phyloP scores from a whole-genome alignment of 1,140 invertebrate species.

The Aphelenchoides besseyi region DNA sequence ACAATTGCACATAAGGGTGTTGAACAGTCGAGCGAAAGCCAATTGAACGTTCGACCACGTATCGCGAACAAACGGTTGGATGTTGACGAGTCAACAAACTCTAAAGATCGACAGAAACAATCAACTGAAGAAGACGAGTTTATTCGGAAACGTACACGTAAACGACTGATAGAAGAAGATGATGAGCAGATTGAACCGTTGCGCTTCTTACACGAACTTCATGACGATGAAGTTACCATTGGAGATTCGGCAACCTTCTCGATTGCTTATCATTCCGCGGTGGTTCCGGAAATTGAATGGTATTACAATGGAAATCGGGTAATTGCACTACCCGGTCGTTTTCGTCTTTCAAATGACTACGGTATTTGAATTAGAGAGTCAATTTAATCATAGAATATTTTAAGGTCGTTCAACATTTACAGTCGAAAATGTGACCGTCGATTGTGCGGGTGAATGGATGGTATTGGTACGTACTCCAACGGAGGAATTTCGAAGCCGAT shows the following conservation, averaged over 20 bases:
- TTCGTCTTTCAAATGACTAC: neutral
- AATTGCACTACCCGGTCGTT: neutral
- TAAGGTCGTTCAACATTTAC: neutral
- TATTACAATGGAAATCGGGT: slow-evolving; percentile 7
- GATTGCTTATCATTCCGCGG: neutral
- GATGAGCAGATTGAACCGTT: slow-evolving; percentile 13
- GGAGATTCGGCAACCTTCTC: slow-evolving; percentile 14
- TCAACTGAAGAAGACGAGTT: slow-evolving; percentile 11
- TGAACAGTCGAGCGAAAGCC: neutral
- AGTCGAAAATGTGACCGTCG: neutral
- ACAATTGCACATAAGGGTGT: neutral
- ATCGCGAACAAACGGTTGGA: neutral
- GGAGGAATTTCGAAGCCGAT: neutral
- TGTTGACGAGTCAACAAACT: neutral
- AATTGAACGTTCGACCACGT: slow-evolving; percentile 9
- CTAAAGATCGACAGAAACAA: slow-evolving; percentile 17
- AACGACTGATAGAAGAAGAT: neutral
- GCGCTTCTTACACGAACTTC: slow-evolving; percentile 16
- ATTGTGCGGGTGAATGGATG: slow-evolving; percentile 3
- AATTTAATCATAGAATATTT: neutral
- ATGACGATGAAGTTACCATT: slow-evolving; percentile 1
- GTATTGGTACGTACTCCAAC: neutral
- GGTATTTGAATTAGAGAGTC: neutral
- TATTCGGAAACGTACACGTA: slow-evolving; percentile 2
- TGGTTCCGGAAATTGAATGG: neutral